These are phyloP conservation scores for Mobula hypostoma DNA, from an alignment of 2,113 vertebrate genomes.

Conservation along the genomic window DNA sequence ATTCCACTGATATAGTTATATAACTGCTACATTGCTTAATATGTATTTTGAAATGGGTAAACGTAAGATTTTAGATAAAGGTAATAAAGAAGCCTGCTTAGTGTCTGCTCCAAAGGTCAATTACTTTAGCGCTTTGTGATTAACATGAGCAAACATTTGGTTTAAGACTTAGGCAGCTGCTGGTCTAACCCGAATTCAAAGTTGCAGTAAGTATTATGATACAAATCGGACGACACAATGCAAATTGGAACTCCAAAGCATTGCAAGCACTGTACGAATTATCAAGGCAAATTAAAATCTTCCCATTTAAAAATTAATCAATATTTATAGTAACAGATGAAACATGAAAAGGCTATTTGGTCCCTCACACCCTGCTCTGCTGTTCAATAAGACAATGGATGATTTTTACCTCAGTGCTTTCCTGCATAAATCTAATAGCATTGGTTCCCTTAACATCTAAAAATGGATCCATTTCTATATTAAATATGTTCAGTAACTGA, in stretches of 20 bases:
- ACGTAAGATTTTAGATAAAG: constrained; percentile 29
- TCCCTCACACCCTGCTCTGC: too few species aligned
- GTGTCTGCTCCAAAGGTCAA: constrained; percentile 11
- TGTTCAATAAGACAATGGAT: too few species aligned
- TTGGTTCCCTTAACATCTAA: too few species aligned
- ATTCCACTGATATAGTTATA: background rate
- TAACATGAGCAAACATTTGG: constrained; percentile 3
- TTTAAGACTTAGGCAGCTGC: background rate
- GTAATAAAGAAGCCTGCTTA: constrained; percentile 19
- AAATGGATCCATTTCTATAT: too few species aligned
- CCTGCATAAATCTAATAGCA: too few species aligned
- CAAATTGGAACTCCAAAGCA: background rate
- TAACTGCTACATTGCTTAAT: constrained; percentile 17
- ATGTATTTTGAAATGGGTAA: constrained; percentile 34
- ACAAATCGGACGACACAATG: background rate
- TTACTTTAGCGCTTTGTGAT: background rate
- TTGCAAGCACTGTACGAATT: background rate
- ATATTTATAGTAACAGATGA: too few species aligned
- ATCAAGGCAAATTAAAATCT: background rate
- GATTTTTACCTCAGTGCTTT: too few species aligned
- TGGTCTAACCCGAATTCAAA: background rate
- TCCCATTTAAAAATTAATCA: background rate
- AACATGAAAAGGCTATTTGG: too few species aligned
- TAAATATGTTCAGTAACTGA: too few species aligned
- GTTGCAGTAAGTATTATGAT: background rate